phyloP scores from a whole-genome alignment of 1,140 invertebrate genomes.

The Periplaneta americana region DNA sequence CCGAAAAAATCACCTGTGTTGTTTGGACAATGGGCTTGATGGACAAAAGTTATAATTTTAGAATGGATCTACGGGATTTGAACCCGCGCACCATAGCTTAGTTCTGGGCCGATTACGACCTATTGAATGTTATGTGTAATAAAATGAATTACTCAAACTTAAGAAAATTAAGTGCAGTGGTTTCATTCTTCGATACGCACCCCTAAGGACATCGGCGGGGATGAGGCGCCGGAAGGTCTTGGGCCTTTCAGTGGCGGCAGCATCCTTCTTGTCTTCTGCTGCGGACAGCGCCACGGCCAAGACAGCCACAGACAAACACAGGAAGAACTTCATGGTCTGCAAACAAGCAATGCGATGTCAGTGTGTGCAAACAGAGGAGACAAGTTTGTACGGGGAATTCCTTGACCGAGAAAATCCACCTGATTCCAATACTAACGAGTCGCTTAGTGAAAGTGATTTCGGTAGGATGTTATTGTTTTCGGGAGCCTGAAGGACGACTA shows the following conservation, averaged over 20 bases:
- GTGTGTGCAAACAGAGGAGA: neutral
- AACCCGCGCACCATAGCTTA: no score
- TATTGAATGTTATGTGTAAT: no score
- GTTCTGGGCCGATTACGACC: no score
- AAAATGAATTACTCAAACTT: no score
- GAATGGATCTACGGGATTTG: no score
- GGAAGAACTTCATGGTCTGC: slow-evolving; percentile 18
- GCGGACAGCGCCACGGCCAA: slow-evolving; percentile 49
- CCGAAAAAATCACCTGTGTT: no score
- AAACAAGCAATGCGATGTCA: neutral
- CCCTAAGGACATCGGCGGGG: slow-evolving; percentile 79
- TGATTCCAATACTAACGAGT: neutral
- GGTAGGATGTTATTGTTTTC: neutral
- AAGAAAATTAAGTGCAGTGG: no score
- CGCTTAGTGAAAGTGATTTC: neutral
- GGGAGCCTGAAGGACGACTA: neutral
- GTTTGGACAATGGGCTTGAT: no score
- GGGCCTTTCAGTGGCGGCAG: slow-evolving; percentile 36
- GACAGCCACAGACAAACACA: slow-evolving; percentile 39
- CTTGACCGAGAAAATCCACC: neutral
- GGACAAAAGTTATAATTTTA: no score
- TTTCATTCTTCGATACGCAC: slow-evolving; percentile 49
- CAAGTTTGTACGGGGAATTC: neutral
- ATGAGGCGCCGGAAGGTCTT: slow-evolving; percentile 74
- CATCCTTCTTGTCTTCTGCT: slow-evolving; percentile 48